phyloP scores from a whole-genome alignment of 2,797 vertebrate species.

The Pelochelys cantorii region DNA sequence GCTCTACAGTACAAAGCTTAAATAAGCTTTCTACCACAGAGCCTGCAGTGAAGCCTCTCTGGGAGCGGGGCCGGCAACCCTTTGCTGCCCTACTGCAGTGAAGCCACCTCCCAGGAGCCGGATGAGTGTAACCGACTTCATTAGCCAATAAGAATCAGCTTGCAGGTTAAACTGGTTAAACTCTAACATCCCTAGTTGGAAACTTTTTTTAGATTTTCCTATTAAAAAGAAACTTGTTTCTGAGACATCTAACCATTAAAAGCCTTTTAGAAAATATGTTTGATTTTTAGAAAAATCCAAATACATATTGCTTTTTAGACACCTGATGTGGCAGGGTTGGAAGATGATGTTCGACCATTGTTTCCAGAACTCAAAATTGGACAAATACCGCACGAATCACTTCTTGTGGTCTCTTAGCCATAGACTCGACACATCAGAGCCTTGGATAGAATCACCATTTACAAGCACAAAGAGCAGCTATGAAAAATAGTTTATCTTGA shows the following conservation, averaged over 20 bases:
- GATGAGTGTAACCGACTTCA: too few relatives aligned
- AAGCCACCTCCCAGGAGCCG: too few relatives aligned
- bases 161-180: too few relatives aligned
- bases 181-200: too few relatives aligned
- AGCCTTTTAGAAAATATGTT: not conserved
- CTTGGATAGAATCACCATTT: not conserved
- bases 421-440: rapidly evolving
- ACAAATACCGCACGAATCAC: not conserved
- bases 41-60: too few relatives aligned
- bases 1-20: too few relatives aligned
- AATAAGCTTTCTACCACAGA: too few relatives aligned
- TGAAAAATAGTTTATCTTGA: not conserved
- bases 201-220: not conserved
- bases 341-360: not conserved
- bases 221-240: rapidly evolving
- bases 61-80: too few relatives aligned
- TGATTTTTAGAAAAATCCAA: not conserved
- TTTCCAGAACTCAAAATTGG: not conserved
- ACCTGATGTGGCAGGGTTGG: not conserved
- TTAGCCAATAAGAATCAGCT: too few relatives aligned
- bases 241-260: not conserved
- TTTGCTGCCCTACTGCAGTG: too few relatives aligned
- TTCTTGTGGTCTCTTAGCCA: not conserved
- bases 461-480: not conserved
- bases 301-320: not conserved